Conservation (phyloP, 2,888 invertebrate genomes). For the Agrypnus murinus region DNA sequence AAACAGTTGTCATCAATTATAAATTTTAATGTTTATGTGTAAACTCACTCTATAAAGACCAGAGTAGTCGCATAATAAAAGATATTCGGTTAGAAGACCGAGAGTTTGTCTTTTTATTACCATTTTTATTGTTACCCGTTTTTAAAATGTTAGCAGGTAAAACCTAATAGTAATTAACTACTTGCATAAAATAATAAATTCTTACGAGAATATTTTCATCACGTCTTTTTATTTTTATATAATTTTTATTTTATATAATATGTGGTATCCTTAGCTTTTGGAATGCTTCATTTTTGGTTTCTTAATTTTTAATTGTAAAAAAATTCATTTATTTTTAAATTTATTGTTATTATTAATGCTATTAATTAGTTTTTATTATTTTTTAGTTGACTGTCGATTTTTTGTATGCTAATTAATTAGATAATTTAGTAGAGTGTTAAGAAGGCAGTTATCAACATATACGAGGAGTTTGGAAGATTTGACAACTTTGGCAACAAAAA, state of each 20-base stretch:
- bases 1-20: constrained; percentile 41
- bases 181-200: constrained; percentile 15
- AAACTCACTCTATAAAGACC: constrained; percentile 35
- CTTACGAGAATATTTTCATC: constrained; percentile 2
- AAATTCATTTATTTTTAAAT: not conserved
- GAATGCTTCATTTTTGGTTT: constrained; percentile 1
- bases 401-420: not conserved
- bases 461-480: too few relatives aligned
- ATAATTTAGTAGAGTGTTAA: not conserved
- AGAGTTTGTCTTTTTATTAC: constrained; percentile 33
- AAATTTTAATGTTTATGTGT: constrained; percentile 40
- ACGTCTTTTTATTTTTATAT: not conserved
- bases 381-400: not conserved
- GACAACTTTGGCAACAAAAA: too few relatives aligned
- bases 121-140: constrained; percentile 32
- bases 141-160: constrained; percentile 27
- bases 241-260: too few relatives aligned
- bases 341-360: not conserved
- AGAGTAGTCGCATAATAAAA: constrained; percentile 19
- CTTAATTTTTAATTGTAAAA: not conserved
- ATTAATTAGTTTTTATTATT: not conserved
- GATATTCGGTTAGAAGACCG: constrained; percentile 29
- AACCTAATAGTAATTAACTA: constrained; percentile 16
- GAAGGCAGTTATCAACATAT: not conserved
- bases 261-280: constrained; percentile 12